A percentile compares a stretch with the other conserved stretches of the same genome.
Evolutionary conservation across 2,113 vertebrate species (phyloP).

Genomic region (Anhinga rufa): DNA sequence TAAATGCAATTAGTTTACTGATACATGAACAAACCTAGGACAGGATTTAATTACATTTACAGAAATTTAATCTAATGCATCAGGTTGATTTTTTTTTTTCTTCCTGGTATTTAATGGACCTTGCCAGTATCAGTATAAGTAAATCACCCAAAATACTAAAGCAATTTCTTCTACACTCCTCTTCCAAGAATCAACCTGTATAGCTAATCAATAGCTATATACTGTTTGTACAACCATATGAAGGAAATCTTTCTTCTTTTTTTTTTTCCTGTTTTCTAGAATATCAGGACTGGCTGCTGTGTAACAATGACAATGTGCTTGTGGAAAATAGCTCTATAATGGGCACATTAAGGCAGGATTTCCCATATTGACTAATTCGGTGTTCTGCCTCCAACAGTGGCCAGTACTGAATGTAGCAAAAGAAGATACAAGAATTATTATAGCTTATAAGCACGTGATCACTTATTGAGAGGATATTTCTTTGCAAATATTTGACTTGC

Average conservation of each 20-base stretch:
- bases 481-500: neutral
- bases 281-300: neutral
- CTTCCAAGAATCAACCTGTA: neutral
- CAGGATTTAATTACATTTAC: constrained; percentile 52
- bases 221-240: neutral
- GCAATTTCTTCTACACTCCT: neutral
- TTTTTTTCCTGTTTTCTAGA: neutral
- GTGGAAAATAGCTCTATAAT: neutral
- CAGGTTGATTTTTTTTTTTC: neutral
- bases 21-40: constrained; percentile 42
- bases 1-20: constrained; percentile 59
- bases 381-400: neutral
- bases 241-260: neutral
- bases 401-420: neutral
- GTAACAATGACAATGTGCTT: neutral
- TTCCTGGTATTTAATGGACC: neutral
- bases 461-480: neutral
- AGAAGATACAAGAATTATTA: neutral
- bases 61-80: constrained; percentile 37
- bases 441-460: neutral
- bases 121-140: neutral
- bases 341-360: neutral
- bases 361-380: neutral
- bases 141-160: constrained; percentile 9
- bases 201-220: neutral